Evolutionary conservation across 2,113 vertebrate species (phyloP).

Genomic region (Carlito syrichta): DNA sequence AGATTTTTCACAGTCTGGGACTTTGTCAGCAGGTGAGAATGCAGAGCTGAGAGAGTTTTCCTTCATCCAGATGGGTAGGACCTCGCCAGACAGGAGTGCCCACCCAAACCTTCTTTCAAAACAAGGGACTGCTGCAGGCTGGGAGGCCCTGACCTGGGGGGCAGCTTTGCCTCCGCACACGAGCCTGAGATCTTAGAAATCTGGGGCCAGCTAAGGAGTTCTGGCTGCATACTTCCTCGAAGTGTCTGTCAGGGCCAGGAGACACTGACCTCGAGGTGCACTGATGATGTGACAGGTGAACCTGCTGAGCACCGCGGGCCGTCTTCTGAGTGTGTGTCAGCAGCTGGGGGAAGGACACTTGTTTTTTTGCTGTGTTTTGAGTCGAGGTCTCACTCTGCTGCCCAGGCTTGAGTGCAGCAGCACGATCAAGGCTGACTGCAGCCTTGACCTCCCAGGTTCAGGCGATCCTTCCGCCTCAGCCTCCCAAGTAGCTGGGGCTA

Average conservation of each 20-base stretch:
- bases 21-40: conserved; percentile 25
- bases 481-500: no score
- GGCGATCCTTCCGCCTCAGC: no score
- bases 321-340: background rate
- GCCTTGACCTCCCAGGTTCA: no score
- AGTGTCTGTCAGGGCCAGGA: background rate
- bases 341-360: background rate
- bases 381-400: no score
- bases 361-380: no score
- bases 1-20: conserved; percentile 16
- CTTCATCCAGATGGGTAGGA: background rate
- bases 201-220: background rate
- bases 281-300: background rate
- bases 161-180: background rate
- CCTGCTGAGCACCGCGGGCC: background rate
- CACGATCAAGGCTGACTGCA: no score
- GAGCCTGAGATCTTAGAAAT: conserved; percentile 17
- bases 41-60: background rate
- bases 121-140: background rate
- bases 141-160: background rate
- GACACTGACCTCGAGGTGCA: background rate
- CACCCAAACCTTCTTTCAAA: background rate
- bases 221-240: background rate
- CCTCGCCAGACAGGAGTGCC: conserved; percentile 32
- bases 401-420: no score